Evolutionary conservation across 2,888 invertebrate species (phyloP), one percentile per base, ranked within the genome.

Genomic region (Cantharis flavilabris): DNA sequence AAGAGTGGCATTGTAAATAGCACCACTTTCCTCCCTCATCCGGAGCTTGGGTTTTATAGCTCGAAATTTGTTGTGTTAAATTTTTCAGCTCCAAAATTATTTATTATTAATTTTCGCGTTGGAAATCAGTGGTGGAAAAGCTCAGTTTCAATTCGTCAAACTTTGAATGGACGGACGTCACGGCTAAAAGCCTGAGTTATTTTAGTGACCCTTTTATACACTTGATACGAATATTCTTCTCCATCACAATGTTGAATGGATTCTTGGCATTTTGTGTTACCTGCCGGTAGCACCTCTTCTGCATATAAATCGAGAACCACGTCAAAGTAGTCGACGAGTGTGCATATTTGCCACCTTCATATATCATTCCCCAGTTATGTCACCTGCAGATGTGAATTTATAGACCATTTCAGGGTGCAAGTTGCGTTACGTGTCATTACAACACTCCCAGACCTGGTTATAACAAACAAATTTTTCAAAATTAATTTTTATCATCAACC

Each of bases 381-480:
- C 76, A 73, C 76, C 69, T 76, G 67, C 76, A 76, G 72, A 72
- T 76, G 76, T 69, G 76, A 67, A 76, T 76, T 76, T 76, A 76
- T 76, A 73, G 73, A 70, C 76, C 70, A 70, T 76, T 76, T 72
- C 76, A 28, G 69, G 64, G 70, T 33, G 73, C 26, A 26, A 67
- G 20, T n/a, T 67, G 65, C 30, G 62, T 33, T 30, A 33, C 69
- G 16, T 69, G 69, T 69, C 33, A 33, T 69, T 69, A 49, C 49
- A 49, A 49, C 49, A 49, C 49, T 49, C n/a, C 49, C 49, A 49
- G 49, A 13, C 49, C 49, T 49, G 49, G 49, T 49, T 49, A 49
- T 49, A 49, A 49, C 49, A 49, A 49, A 49, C 49, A 49, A 49
- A 49, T 49, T 49, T 49, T 49, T 49, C 49, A 49, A 49, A 49